A percentile compares a stretch with the other conserved stretches of the same genome.
phyloP scores from a whole-genome alignment of 2,113 vertebrate genomes.

The Chionis minor region DNA sequence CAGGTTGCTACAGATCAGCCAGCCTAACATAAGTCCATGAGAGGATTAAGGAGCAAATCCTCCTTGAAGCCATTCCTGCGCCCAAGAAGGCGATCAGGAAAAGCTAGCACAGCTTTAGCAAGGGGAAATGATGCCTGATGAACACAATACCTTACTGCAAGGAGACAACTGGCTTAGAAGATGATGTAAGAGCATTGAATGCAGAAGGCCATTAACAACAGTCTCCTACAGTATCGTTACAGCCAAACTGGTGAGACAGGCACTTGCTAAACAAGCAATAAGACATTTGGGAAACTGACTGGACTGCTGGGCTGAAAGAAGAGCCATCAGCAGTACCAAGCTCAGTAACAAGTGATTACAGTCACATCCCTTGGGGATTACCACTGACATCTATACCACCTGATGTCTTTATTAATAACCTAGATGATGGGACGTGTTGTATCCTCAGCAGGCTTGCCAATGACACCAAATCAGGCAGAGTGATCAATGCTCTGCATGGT shows the following conservation, averaged over 20 bases:
- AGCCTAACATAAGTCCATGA: not conserved
- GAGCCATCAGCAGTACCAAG: not conserved
- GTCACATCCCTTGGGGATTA: not conserved
- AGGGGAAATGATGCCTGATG: not conserved
- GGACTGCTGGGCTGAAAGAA: not conserved
- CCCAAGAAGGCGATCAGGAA: not conserved
- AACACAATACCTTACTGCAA: not conserved
- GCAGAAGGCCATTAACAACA: not conserved
- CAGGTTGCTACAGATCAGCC: not conserved
- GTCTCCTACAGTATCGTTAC: not conserved
- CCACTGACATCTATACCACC: not conserved
- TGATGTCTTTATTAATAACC: rapidly evolving
- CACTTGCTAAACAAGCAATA: rapidly evolving
- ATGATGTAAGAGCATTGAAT: not conserved
- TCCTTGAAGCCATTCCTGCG: not conserved
- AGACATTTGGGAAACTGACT: not conserved
- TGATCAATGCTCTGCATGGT: not conserved
- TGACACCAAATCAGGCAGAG: not conserved
- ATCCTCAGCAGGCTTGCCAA: not conserved
- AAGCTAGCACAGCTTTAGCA: not conserved
- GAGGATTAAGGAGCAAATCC: not conserved
- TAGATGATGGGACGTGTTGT: not conserved
- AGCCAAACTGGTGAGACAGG: not conserved
- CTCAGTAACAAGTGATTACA: not conserved
- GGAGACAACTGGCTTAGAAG: not conserved